Percentiles rank a stretch among this genome's conserved stretches.
Conservation (phyloP, 2,888 invertebrate species). For the Plebejus anna region DNA sequence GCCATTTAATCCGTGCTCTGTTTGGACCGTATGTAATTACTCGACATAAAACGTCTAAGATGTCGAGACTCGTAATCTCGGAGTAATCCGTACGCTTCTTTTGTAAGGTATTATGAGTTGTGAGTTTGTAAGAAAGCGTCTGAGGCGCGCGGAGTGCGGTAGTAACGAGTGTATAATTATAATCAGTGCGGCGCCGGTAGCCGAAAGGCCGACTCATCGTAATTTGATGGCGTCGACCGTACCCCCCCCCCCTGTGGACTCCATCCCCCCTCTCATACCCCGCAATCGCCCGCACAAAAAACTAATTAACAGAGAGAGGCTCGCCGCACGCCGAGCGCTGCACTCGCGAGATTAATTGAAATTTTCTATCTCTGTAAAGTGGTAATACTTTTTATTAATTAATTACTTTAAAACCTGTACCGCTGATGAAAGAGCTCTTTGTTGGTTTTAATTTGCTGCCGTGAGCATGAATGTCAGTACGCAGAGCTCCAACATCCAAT, state of each 20-base stretch:
- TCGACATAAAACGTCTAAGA: constrained; percentile 7
- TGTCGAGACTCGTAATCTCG: constrained; percentile 5
- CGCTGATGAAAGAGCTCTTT: constrained; percentile 1
- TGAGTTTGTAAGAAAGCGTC: constrained; percentile 25
- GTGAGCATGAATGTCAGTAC: neutral
- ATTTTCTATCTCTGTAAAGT: constrained; percentile 31
- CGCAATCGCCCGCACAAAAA: constrained; percentile 69
- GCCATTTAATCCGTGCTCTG: constrained; percentile 4
- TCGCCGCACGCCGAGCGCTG: constrained; percentile 44
- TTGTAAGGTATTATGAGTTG: constrained; percentile 14
- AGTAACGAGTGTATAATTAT: constrained; percentile 80
- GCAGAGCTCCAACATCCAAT: neutral
- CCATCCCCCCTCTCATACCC: constrained; percentile 47
- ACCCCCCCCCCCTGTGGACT: constrained; percentile 53
- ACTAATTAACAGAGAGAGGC: constrained; percentile 76
- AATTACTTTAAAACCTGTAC: constrained; percentile 28
- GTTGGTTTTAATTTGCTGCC: constrained; percentile 21
- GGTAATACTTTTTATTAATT: constrained; percentile 31
- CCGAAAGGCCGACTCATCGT: constrained; percentile 79
- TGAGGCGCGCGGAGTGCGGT: constrained; percentile 63
- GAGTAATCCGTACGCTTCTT: constrained; percentile 1
- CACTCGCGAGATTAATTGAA: constrained; percentile 41
- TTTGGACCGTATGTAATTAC: constrained; percentile 4
- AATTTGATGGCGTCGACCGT: constrained; percentile 77
- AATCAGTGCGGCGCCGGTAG: constrained; percentile 64